Percentiles rank a stretch among this genome's conserved stretches.
Conservation (phyloP, 2,888 invertebrate genomes). For the Hipparchia sbordonii region DNA sequence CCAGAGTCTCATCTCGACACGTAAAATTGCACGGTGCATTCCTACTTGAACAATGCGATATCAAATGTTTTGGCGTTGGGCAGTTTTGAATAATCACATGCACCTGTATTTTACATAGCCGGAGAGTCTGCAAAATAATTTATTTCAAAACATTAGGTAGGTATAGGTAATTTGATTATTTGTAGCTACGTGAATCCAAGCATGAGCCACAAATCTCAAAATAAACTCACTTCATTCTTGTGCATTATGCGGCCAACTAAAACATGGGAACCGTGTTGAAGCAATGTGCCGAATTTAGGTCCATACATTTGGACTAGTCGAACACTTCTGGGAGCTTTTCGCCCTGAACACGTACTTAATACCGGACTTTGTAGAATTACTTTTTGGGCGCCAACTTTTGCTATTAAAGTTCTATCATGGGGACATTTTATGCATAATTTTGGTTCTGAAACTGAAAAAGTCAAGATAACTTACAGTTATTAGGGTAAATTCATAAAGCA, state of each 20-base stretch:
- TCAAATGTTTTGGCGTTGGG: slow-evolving; percentile 61
- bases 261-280: slow-evolving; percentile 67
- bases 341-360: slow-evolving; percentile 61
- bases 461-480: too few relatives aligned
- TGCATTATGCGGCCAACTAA: slow-evolving; percentile 63
- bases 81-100: slow-evolving; percentile 71
- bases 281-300: slow-evolving; percentile 65
- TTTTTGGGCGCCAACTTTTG: slow-evolving; percentile 61
- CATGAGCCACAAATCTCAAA: slow-evolving; percentile 9
- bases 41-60: slow-evolving; percentile 56
- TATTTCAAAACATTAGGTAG: slow-evolving; percentile 33
- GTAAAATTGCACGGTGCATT: slow-evolving; percentile 65
- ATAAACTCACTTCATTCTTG: slow-evolving; percentile 58
- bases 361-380: slow-evolving; percentile 62
- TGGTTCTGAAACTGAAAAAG: slow-evolving; percentile 41
- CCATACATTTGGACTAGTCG: slow-evolving; percentile 67
- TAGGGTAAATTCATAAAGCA: too few relatives aligned
- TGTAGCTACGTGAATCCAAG: background rate
- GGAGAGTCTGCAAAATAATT: slow-evolving; percentile 59
- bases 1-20: slow-evolving; percentile 59
- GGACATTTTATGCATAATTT: slow-evolving; percentile 70
- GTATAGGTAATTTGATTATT: slow-evolving; percentile 24
- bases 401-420: slow-evolving; percentile 67
- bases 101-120: slow-evolving; percentile 72
- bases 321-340: slow-evolving; percentile 53